A percentile compares a stretch with the other conserved stretches of the same genome.
These are phyloP conservation scores for Carposina sasakii DNA, from an alignment of 1,140 invertebrate genomes.

Conservation along the genomic window DNA sequence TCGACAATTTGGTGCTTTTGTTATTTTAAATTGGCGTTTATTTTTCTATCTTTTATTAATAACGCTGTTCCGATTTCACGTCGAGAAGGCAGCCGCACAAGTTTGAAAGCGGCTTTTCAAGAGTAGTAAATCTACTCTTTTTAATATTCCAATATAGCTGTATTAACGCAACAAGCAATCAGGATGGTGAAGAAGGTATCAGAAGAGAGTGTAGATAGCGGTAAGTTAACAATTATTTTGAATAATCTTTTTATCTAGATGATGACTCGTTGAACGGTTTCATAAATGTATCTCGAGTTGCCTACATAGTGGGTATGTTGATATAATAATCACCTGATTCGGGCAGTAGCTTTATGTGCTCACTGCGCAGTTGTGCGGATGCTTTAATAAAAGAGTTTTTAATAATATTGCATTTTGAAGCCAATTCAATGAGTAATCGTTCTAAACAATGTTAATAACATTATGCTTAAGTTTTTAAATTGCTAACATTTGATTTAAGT, in stretches of 20 bases:
- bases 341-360: conserved; percentile 28
- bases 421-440: too few relatives aligned
- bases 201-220: conserved; percentile 71
- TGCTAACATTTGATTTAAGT: too few relatives aligned
- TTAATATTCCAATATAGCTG: conserved; percentile 55
- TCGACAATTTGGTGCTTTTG: conserved; percentile 63
- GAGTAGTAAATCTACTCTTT: conserved; percentile 67
- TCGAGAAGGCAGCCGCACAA: conserved; percentile 68
- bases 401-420: too few relatives aligned
- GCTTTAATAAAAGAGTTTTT: too few relatives aligned
- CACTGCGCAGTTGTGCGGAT: too few relatives aligned
- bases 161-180: conserved; percentile 57
- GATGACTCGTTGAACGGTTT: too few relatives aligned
- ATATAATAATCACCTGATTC: conserved; percentile 12
- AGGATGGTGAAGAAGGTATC: conserved; percentile 73
- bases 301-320: conserved; percentile 3
- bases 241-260: conserved; percentile 17
- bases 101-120: conserved; percentile 70
- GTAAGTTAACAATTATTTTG: conserved; percentile 42
- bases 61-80: conserved; percentile 68
- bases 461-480: too few relatives aligned
- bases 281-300: too few relatives aligned
- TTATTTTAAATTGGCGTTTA: conserved; percentile 53
- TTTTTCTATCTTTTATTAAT: conserved; percentile 51
- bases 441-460: too few relatives aligned